Percentiles rank a stretch among this genome's conserved stretches.
Conservation (phyloP, 2,888 invertebrate species). For the Caenorhabditis sp. region DNA sequence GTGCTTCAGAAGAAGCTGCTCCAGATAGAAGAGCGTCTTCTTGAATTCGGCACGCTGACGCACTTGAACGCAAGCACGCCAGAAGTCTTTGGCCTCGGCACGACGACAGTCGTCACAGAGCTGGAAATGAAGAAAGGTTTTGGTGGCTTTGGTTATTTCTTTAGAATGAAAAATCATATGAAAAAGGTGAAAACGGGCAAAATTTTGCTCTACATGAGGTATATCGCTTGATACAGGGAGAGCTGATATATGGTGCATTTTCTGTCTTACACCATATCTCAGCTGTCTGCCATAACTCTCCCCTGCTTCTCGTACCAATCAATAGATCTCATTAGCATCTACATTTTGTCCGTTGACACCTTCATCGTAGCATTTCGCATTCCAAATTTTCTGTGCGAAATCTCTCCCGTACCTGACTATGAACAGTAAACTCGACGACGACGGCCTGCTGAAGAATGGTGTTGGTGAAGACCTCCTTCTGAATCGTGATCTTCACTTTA, state of each 20-base stretch:
- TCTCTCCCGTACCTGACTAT: slow-evolving; percentile 86
- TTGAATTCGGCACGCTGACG: slow-evolving; percentile 90
- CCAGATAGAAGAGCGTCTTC: slow-evolving; percentile 97
- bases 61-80: slow-evolving; percentile 90
- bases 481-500: slow-evolving; percentile 93
- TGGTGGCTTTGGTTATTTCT: no score
- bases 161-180: no score
- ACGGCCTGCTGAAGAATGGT: slow-evolving; percentile 93
- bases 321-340: no score
- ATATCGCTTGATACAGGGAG: no score
- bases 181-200: no score
- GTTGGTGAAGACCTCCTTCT: slow-evolving; percentile 93
- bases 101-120: slow-evolving; percentile 99
- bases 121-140: slow-evolving; percentile 84
- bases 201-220: no score
- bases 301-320: no score
- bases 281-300: no score
- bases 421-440: slow-evolving; percentile 93
- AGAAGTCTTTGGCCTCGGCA: slow-evolving; percentile 96
- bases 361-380: no score
- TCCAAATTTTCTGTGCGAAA: background rate
- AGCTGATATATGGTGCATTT: no score
- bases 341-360: no score
- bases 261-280: no score
- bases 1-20: slow-evolving; percentile 96